Evolutionary conservation across 2,888 invertebrate species (phyloP).

Genomic region (Lepidochrysops patricia): DNA sequence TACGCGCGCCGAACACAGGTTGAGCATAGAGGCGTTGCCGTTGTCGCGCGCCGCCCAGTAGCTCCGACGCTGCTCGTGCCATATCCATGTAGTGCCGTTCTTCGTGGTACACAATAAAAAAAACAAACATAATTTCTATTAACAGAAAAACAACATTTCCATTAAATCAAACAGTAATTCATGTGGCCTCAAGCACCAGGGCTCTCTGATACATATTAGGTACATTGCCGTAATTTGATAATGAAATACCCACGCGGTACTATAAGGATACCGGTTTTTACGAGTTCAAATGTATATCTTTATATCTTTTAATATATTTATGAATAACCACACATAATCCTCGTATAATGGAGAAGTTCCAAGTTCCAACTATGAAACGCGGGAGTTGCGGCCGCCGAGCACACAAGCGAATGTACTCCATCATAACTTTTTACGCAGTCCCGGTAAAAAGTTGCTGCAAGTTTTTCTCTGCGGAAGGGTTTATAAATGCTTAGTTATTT

Average conservation of each 20-base stretch:
- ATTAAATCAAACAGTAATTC: no score
- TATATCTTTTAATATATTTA: neutral
- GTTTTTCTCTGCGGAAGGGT: neutral
- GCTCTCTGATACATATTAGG: no score
- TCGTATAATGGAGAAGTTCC: neutral
- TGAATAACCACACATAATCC: neutral
- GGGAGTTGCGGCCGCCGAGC: neutral
- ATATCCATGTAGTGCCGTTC: constrained; percentile 40
- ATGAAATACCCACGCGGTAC: no score
- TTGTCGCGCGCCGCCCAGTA: constrained; percentile 40
- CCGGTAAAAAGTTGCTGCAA: neutral
- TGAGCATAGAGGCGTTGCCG: constrained; percentile 46
- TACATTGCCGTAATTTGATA: no score
- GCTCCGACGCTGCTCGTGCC: constrained; percentile 39
- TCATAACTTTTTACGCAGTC: constrained; percentile 9
- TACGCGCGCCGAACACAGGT: constrained; percentile 49
- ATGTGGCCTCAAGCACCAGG: no score
- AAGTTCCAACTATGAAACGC: neutral
- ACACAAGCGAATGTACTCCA: constrained; percentile 8
- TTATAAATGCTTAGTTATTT: neutral
- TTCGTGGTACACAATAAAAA: constrained; percentile 23
- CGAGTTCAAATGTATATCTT: no score
- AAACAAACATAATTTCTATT: no score
- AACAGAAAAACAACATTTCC: no score
- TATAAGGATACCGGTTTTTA: no score